Evolutionary conservation across 2,888 invertebrate species (phyloP).

Genomic region (Sphaerophoria taeniata): DNA sequence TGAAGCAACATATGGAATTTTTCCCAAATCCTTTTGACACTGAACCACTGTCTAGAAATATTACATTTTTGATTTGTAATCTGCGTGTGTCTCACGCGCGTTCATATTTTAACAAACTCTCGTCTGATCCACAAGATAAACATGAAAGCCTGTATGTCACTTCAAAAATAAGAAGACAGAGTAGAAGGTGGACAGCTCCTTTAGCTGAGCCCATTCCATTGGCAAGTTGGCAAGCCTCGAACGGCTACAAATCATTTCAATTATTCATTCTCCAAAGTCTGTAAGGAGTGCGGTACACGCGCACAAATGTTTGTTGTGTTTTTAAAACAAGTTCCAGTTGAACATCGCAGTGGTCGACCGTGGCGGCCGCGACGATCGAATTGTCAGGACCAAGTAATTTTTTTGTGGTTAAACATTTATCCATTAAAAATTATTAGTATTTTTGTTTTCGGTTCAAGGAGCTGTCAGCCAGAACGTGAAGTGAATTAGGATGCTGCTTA

Average conservation of each 20-base stretch:
- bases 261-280: conserved; percentile 73
- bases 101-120: background rate
- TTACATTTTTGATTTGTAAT: conserved; percentile 68
- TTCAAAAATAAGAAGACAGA: conserved; percentile 1
- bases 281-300: conserved; percentile 54
- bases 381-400: conserved; percentile 6
- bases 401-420: conserved; percentile 61
- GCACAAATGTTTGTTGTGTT: conserved; percentile 42
- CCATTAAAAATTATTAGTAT: conserved; percentile 64
- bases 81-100: conserved; percentile 49
- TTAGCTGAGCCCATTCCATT: conserved; percentile 26
- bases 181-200: conserved; percentile 36
- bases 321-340: conserved; percentile 23
- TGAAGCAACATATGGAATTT: no score
- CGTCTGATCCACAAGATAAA: conserved; percentile 59
- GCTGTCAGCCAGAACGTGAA: conserved; percentile 9
- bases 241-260: conserved; percentile 72
- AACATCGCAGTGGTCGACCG: background rate
- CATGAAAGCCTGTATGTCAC: conserved; percentile 38
- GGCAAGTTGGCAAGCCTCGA: conserved; percentile 54
- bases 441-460: conserved; percentile 1
- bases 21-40: background rate
- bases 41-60: conserved; percentile 4
- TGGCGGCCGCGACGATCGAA: background rate
- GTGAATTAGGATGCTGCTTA: conserved; percentile 59